Conservation (phyloP, 1,140 invertebrate genomes). For the Drosophila santomea region DNA sequence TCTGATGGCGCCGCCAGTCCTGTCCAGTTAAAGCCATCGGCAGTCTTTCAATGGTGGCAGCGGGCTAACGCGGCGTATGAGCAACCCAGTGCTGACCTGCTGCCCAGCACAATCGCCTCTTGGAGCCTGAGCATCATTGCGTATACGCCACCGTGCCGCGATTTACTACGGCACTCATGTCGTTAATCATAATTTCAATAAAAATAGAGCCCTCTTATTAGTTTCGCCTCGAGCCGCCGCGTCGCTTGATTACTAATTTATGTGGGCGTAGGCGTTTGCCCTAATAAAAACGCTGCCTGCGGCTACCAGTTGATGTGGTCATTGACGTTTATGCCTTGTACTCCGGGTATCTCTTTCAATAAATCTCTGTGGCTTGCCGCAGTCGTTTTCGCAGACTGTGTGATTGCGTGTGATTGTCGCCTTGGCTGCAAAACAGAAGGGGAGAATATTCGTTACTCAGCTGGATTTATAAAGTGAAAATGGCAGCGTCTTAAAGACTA, state of each 20-base stretch:
- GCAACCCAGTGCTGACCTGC: slow-evolving; percentile 38
- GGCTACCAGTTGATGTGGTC: slow-evolving; percentile 42
- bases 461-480: slow-evolving; percentile 47
- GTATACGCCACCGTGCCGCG: slow-evolving; percentile 20
- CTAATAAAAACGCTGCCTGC: slow-evolving; percentile 70
- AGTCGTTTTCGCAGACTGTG: slow-evolving; percentile 6
- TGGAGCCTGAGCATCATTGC: slow-evolving; percentile 26
- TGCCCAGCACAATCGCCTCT: slow-evolving; percentile 38
- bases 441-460: slow-evolving; percentile 37
- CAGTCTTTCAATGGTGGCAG: slow-evolving; percentile 32
- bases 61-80: slow-evolving; percentile 42
- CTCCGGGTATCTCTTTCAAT: slow-evolving; percentile 34
- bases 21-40: slow-evolving; percentile 65
- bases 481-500: slow-evolving; percentile 32
- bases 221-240: slow-evolving; percentile 39
- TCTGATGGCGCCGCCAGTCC: slow-evolving; percentile 60
- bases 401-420: slow-evolving; percentile 40
- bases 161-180: slow-evolving; percentile 27
- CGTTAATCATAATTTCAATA: slow-evolving; percentile 83
- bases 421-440: slow-evolving; percentile 10
- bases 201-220: slow-evolving; percentile 79
- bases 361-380: slow-evolving; percentile 23
- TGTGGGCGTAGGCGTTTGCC: slow-evolving; percentile 54
- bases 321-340: slow-evolving; percentile 52
- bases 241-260: slow-evolving; percentile 75